phyloP scores from a whole-genome alignment of 2,888 invertebrate species.

The Sussaba pulchella region DNA sequence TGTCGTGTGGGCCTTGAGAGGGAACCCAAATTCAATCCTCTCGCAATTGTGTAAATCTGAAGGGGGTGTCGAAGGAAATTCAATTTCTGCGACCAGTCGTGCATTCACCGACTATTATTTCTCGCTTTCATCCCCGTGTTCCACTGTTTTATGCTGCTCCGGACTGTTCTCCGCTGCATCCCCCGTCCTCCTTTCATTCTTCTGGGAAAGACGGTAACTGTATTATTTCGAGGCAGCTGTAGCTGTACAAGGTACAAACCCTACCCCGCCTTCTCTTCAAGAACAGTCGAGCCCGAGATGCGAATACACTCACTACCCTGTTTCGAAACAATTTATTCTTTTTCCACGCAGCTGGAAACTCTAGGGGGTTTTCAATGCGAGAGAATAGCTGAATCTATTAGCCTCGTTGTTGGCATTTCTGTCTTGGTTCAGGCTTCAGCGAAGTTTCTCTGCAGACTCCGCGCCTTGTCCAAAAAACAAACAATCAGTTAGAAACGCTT shows the following conservation, averaged over 20 bases:
- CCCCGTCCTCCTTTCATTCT: not conserved
- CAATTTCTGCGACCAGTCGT: conserved; percentile 54
- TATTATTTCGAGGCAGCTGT: conserved; percentile 28
- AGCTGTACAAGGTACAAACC: not conserved
- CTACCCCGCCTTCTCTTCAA: not conserved
- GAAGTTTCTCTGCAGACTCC: too few species aligned
- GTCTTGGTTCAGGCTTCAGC: too few species aligned
- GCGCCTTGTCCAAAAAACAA: too few species aligned
- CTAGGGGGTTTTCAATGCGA: too few species aligned
- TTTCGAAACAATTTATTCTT: too few species aligned
- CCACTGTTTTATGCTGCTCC: conserved; percentile 13
- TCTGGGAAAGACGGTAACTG: conserved; percentile 22
- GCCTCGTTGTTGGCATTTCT: too few species aligned
- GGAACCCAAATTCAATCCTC: too few species aligned
- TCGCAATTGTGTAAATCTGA: too few species aligned
- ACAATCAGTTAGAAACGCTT: too few species aligned
- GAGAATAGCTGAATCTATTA: too few species aligned
- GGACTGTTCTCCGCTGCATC: conserved; percentile 8
- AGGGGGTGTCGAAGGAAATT: conserved; percentile 30
- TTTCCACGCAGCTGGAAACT: too few species aligned
- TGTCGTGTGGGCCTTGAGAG: too few species aligned
- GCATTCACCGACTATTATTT: conserved; percentile 51
- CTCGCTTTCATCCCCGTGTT: conserved; percentile 19
- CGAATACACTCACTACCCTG: not conserved
- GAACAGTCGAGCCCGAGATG: not conserved